These are phyloP conservation scores for Umimayanthus chanpuru DNA, from an alignment of 92 coral and sea anemone genomes.

Conservation along the genomic window DNA sequence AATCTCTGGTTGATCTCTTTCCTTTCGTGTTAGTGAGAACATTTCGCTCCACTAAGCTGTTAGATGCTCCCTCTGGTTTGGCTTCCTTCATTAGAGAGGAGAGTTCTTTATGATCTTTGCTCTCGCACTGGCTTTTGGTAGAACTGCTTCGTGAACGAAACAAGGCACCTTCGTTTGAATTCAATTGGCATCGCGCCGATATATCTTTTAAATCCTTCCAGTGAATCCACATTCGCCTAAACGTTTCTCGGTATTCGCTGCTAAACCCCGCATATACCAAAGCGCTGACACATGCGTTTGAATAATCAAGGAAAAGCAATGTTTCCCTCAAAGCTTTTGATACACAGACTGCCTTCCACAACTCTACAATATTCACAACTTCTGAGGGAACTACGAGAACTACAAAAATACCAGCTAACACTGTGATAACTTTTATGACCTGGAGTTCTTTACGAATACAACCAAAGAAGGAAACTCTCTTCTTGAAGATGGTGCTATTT, in stretches of 20 bases:
- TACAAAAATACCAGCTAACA: slow-evolving; percentile 36
- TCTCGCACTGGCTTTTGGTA: slow-evolving; percentile 24
- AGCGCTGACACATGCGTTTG: slow-evolving; percentile 38
- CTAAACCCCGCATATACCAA: slow-evolving; percentile 36
- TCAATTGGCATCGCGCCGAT: slow-evolving; percentile 15
- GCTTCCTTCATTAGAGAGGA: neutral
- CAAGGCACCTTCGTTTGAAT: slow-evolving; percentile 11
- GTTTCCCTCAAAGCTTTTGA: slow-evolving; percentile 14
- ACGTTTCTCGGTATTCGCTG: slow-evolving; percentile 30
- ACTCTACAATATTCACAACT: slow-evolving; percentile 28
- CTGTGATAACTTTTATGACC: slow-evolving; percentile 36
- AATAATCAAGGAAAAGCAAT: slow-evolving; percentile 26
- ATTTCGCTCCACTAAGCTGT: neutral
- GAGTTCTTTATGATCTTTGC: slow-evolving; percentile 13
- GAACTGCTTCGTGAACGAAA: slow-evolving; percentile 40
- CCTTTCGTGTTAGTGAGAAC: neutral
- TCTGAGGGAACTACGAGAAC: slow-evolving; percentile 37
- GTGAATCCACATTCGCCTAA: slow-evolving; percentile 34
- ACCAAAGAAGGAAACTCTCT: slow-evolving; percentile 35
- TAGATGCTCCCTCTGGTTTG: neutral
- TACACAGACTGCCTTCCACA: slow-evolving; percentile 20
- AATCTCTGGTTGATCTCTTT: neutral
- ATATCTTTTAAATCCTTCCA: slow-evolving; percentile 38
- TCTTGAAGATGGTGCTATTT: slow-evolving; percentile 7
- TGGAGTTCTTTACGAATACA: slow-evolving; percentile 36